Conservation (phyloP, 2,797 vertebrate species). For the Myotis myotis region DNA sequence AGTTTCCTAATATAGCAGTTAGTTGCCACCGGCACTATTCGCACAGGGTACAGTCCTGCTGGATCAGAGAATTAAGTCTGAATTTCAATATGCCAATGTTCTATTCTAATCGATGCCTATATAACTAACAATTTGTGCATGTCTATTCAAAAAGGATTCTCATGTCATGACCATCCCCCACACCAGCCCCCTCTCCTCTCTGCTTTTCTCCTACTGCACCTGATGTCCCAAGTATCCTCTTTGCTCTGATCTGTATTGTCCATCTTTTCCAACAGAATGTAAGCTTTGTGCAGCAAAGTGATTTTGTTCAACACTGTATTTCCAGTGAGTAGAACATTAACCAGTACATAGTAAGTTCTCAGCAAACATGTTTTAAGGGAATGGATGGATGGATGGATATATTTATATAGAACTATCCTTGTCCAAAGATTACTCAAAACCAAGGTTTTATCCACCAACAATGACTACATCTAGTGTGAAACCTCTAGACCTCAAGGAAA, state of each 20-base stretch:
- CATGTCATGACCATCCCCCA: neutral
- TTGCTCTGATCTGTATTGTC: neutral
- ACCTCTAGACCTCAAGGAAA: neutral
- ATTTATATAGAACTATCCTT: neutral
- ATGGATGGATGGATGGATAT: neutral
- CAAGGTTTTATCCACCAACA: neutral
- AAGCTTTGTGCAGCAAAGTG: neutral
- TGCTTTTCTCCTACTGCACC: neutral
- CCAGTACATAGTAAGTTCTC: neutral
- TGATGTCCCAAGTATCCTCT: neutral
- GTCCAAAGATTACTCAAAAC: neutral
- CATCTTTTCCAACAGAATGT: neutral
- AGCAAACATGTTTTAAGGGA: neutral
- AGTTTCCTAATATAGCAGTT: neutral
- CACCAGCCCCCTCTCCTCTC: neutral
- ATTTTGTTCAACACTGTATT: neutral
- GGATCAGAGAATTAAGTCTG: neutral
- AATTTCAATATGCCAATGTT: neutral
- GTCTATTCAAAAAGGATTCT: neutral
- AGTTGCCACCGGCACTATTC: neutral
- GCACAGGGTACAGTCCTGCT: neutral
- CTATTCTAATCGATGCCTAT: neutral
- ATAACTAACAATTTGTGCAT: neutral
- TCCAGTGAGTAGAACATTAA: neutral
- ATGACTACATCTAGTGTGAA: neutral